Evolutionary conservation across 2,888 invertebrate genomes (phyloP).

Genomic region (Atrina japonica): DNA sequence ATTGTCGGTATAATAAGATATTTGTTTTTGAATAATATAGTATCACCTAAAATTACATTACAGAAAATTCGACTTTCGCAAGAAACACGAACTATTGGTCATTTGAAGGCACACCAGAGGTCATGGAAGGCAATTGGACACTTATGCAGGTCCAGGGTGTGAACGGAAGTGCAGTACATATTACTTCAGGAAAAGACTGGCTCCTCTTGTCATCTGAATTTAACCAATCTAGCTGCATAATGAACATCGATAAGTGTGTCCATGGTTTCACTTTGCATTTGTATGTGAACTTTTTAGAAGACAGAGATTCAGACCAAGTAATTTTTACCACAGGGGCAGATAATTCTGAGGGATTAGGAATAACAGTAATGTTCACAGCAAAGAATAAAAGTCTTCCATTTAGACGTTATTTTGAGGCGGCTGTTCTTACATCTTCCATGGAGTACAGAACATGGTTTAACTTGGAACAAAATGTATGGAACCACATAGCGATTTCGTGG

Average conservation of each 20-base stretch:
- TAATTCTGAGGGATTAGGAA: slow-evolving; percentile 35
- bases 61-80: slow-evolving; percentile 38
- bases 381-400: slow-evolving; percentile 46
- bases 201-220: slow-evolving; percentile 35
- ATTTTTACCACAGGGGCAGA: slow-evolving; percentile 45
- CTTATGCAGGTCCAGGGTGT: slow-evolving; percentile 6
- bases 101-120: slow-evolving; percentile 20
- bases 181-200: slow-evolving; percentile 21
- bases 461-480: slow-evolving; percentile 41
- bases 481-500: slow-evolving; percentile 36
- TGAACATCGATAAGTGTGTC: slow-evolving; percentile 33
- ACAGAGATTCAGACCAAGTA: slow-evolving; percentile 40
- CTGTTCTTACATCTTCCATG: slow-evolving; percentile 21
- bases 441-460: slow-evolving; percentile 49
- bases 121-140: neutral
- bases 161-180: slow-evolving; percentile 4
- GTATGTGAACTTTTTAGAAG: slow-evolving; percentile 33
- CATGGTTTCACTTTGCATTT: slow-evolving; percentile 46
- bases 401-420: slow-evolving; percentile 46
- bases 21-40: too few species aligned
- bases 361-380: slow-evolving; percentile 41
- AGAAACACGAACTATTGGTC: slow-evolving; percentile 28
- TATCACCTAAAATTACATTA: too few species aligned
- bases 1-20: too few species aligned
- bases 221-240: slow-evolving; percentile 24